Evolutionary conservation across 1,140 invertebrate genomes (phyloP).

Genomic region (Laupala kohalensis): DNA sequence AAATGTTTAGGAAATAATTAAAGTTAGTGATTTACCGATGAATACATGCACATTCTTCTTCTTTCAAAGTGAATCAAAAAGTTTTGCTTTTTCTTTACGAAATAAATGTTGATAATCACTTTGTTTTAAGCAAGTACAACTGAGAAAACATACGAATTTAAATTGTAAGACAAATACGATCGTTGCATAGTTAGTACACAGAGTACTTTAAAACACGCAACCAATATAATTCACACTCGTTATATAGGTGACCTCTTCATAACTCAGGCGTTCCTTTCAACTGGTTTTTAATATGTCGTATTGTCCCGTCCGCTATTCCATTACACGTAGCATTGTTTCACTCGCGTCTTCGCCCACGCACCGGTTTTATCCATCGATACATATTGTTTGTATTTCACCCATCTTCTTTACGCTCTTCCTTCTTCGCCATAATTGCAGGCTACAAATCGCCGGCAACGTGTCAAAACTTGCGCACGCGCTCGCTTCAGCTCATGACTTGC

Average conservation of each 20-base stretch:
- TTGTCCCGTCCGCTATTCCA: neutral
- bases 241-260: neutral
- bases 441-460: neutral
- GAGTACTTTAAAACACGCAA: no score
- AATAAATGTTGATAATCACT: no score
- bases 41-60: no score
- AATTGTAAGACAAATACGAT: no score
- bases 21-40: no score
- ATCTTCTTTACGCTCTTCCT: neutral
- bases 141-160: no score
- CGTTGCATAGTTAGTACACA: no score
- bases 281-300: neutral
- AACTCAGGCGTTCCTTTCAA: neutral
- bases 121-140: no score
- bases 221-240: neutral
- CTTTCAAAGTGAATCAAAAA: no score
- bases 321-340: neutral
- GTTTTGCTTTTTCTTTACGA: no score
- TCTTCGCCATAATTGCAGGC: neutral
- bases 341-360: neutral
- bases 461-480: neutral
- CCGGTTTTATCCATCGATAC: neutral
- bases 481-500: neutral
- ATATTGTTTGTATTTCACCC: neutral
- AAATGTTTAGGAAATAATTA: no score